Base-by-base conservation (phyloP, 1,140 invertebrate genomes). In the Brachionus asplanchnoidis region DNA sequence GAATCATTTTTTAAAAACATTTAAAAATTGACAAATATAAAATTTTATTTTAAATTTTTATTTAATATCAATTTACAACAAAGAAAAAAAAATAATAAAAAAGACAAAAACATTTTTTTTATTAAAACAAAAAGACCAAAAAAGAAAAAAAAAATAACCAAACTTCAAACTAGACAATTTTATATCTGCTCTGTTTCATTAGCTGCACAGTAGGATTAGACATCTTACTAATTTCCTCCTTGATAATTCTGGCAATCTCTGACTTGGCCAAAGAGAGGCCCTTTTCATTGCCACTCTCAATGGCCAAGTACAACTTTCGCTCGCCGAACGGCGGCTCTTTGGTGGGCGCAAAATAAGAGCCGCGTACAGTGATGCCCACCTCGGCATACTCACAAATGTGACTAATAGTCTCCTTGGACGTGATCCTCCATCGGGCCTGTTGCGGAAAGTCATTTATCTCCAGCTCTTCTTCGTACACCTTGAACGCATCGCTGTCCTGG, bases 361-460 rank as follows among this genome's bases (percentile, higher is more conserved):
- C 98, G 44, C 97, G 92, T 0, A 99, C 97, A 0, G 97, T 99
- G 26, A 99, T 94, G 68, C 97, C 97, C 3, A 97, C 97, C 90
- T 99, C 98, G 0, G 97, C 98, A 90, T 98, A 99, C 89, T 99
- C 98, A 23, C 95, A 96, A 86, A 99, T 99, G 88, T 99, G 96
- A 1, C 96, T 96, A 77, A 99, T 90, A 1, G 97, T 96, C 91
- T 99, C 97, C 92, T 97, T 97, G 73, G 95, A 97, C 1, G 97
- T 99, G n/a, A 99, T 95, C 85, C 95, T 92, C 96, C 97, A 99
- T 84, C 97, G 92, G 0, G 97, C 97, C 89, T 98, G 97, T 87
- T 99, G 97, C 23, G 97, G 98, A 90, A 99, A 99, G 89, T 99
- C 97, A 88, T 99, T 99, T 86, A 99, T 99, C 90, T 99, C 98